Evolutionary conservation across 2,888 invertebrate species (phyloP), one percentile per base, ranked within the genome.

Genomic region (Rhagophthalmus giganteus): DNA sequence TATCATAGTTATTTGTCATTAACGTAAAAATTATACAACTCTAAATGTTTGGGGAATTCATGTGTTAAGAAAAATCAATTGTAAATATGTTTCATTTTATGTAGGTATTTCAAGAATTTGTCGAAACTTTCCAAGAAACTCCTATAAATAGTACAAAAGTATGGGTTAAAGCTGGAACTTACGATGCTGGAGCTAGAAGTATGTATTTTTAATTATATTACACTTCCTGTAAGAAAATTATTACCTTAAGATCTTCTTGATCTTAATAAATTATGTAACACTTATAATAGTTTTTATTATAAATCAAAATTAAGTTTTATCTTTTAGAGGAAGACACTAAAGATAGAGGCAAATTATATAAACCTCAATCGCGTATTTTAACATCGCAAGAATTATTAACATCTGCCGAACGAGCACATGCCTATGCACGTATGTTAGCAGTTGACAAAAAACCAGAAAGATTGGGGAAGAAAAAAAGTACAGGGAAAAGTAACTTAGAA

Each of bases 121-220:
- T 97, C 30, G 94, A 94, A 61, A 94, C 95, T 4, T 98, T 98
- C 76, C 93, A 94, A 81, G 94, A 94, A 62, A 83, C 85, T 0
- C 87, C 90, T 0, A 82, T 84, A 40, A 82, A 82, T 63, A 85
- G 88, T 9, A 81, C 79, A 34, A 97, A 96, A 78, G 88, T 96
- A 30, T 99, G 99, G 94, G 91, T 99, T 3, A 94, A 97, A 76
- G 98, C 97, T 47, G 97, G 95, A 41, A 93, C 95, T 1, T 97
- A 97, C 67, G 94, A 96, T 84, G 93, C 94, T 37, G 94, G 94
- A 14, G 89, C 91, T 56, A 81, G 93, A 79, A 90, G 92, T 90
- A 78, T 80, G 83, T 76, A 15, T 20, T 27, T n/a, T 15, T 28
- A 3, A 3, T 9, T n/a, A 6, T 20, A n/a, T 14, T 27, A n/a